A percentile compares a stretch with the other conserved stretches of the same genome.
phyloP scores from a whole-genome alignment of 1,140 invertebrate species.

The Vanessa atalanta region DNA sequence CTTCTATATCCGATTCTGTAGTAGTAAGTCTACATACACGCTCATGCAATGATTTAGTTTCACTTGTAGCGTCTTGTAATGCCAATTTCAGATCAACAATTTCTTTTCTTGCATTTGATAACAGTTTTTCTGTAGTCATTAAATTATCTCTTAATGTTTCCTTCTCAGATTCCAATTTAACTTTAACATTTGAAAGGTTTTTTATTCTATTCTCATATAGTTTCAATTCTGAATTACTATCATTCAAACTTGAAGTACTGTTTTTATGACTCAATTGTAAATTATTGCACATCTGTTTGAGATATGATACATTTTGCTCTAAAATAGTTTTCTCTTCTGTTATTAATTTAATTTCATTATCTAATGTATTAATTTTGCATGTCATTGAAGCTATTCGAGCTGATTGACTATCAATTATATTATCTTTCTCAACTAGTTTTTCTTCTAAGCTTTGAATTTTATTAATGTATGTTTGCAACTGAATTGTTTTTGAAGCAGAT shows the following conservation, averaged over 20 bases:
- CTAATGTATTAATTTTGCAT: slow-evolving; percentile 68
- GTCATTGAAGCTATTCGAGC: slow-evolving; percentile 67
- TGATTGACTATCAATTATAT: slow-evolving; percentile 70
- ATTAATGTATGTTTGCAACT: slow-evolving; percentile 71
- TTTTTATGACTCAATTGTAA: slow-evolving; percentile 62
- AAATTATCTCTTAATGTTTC: slow-evolving; percentile 63
- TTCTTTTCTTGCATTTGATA: slow-evolving; percentile 75
- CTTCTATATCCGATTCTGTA: slow-evolving; percentile 48
- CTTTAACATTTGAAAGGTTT: slow-evolving; percentile 63
- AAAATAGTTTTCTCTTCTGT: slow-evolving; percentile 70
- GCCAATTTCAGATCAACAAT: slow-evolving; percentile 76
- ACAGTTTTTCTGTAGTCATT: slow-evolving; percentile 67
- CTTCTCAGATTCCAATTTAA: slow-evolving; percentile 63
- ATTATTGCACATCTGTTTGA: slow-evolving; percentile 76
- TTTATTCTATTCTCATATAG: slow-evolving; percentile 75
- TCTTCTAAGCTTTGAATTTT: slow-evolving; percentile 72
- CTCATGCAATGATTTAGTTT: slow-evolving; percentile 71
- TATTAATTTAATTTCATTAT: slow-evolving; percentile 74
- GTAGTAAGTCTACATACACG: slow-evolving; percentile 58
- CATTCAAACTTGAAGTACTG: slow-evolving; percentile 49
- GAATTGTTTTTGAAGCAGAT: slow-evolving; percentile 82
- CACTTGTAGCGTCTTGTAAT: slow-evolving; percentile 75
- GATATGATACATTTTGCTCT: slow-evolving; percentile 73
- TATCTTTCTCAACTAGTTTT: slow-evolving; percentile 71
- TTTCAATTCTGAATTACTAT: slow-evolving; percentile 71